These are phyloP conservation scores for Volucella zonaria DNA, from an alignment of 2,888 invertebrate genomes.

Conservation along the genomic window DNA sequence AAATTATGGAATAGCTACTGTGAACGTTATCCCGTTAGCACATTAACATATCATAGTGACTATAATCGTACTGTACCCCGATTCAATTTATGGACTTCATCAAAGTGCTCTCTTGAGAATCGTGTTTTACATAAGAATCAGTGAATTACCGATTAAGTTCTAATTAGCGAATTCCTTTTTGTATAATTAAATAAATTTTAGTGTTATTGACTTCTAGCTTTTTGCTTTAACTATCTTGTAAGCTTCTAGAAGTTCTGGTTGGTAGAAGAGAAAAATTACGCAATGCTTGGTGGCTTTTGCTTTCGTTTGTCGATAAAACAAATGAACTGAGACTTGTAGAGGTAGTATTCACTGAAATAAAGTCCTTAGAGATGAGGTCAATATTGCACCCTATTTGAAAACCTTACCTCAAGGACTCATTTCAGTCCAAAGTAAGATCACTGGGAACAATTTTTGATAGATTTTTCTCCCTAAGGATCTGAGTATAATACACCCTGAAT, in stretches of 20 bases:
- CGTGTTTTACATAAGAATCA: constrained; percentile 9
- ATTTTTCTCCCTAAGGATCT: too few relatives aligned
- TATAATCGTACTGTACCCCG: not conserved
- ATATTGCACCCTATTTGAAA: too few relatives aligned
- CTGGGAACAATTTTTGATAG: too few relatives aligned
- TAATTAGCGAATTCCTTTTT: constrained; percentile 23
- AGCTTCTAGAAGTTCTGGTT: not conserved
- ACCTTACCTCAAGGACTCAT: too few relatives aligned
- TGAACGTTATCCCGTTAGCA: constrained; percentile 11
- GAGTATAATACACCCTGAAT: too few relatives aligned
- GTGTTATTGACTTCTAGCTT: constrained; percentile 31
- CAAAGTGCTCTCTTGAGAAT: not conserved
- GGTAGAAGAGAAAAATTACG: not conserved
- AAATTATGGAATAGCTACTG: constrained; percentile 26
- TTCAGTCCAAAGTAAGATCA: too few relatives aligned
- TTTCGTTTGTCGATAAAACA: constrained; percentile 20
- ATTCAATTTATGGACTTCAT: constrained; percentile 23
- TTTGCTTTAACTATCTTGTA: not conserved
- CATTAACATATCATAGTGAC: constrained; percentile 18
- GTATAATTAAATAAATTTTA: constrained; percentile 37
- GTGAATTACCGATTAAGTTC: constrained; percentile 8
- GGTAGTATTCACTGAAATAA: too few relatives aligned
- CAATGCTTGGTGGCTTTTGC: constrained; percentile 17
- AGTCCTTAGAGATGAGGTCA: too few relatives aligned
- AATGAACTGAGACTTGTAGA: not conserved